Conservation (phyloP, 2,888 invertebrate species). For the Troides aeacus region DNA sequence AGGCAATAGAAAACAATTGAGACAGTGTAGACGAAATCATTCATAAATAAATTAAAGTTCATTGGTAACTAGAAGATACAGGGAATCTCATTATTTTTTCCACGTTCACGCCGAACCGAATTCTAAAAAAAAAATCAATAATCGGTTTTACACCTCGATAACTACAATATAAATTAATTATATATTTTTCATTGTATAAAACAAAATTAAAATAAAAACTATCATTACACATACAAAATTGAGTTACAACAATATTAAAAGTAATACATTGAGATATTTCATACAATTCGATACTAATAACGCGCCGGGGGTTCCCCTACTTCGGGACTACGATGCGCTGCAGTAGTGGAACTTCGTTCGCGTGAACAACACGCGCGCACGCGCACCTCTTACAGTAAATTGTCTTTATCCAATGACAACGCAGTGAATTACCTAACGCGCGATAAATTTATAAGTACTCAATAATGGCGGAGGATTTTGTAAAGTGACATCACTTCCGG, state of each 20-base stretch:
- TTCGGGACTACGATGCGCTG: constrained; percentile 30
- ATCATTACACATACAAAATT: constrained; percentile 54
- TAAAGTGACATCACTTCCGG: constrained; percentile 55
- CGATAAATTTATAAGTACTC: constrained; percentile 61
- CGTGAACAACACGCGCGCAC: constrained; percentile 19
- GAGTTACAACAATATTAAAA: constrained; percentile 49
- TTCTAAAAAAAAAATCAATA: background rate
- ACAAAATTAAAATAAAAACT: constrained; percentile 51
- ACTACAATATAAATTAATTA: constrained; percentile 49
- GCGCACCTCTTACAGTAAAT: constrained; percentile 43
- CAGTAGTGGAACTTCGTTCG: constrained; percentile 12
- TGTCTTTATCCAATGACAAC: constrained; percentile 55
- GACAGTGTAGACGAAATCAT: constrained; percentile 6
- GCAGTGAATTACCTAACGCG: constrained; percentile 42
- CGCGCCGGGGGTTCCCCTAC: constrained; percentile 36
- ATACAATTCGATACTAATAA: constrained; percentile 46
- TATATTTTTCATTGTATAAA: constrained; percentile 45
- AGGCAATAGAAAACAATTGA: constrained; percentile 2
- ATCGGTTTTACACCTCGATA: constrained; percentile 38
- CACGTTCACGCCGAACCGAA: constrained; percentile 16
- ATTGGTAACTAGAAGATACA: constrained; percentile 43
- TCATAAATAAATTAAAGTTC: constrained; percentile 10
- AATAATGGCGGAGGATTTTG: constrained; percentile 47
- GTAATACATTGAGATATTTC: constrained; percentile 46
- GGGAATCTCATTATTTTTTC: background rate